phyloP scores from a whole-genome alignment of 2,888 invertebrate species.

The Drosophila melanosoma region DNA sequence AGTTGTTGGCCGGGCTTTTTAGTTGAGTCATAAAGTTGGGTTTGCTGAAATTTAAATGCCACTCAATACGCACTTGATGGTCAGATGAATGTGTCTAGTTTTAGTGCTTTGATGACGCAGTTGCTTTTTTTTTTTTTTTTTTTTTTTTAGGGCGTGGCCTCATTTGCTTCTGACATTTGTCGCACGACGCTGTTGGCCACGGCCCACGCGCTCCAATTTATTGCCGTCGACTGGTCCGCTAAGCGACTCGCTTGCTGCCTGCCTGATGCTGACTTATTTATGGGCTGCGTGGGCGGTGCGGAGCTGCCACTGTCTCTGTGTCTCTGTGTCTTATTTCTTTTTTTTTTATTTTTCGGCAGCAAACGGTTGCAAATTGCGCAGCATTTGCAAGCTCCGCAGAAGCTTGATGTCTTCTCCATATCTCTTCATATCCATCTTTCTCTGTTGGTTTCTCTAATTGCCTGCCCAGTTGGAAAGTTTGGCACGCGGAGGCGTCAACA shows the following conservation, averaged over 20 bases:
- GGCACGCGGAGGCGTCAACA: constrained; percentile 33
- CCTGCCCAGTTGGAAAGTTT: constrained; percentile 42
- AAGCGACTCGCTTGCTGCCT: constrained; percentile 36
- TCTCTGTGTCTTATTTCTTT: constrained; percentile 12
- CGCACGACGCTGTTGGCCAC: constrained; percentile 48
- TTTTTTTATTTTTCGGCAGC: constrained; percentile 67
- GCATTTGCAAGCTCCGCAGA: constrained; percentile 51
- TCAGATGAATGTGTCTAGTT: constrained; percentile 12
- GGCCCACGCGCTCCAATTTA: constrained; percentile 77
- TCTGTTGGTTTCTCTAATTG: constrained; percentile 19
- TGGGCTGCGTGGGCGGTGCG: constrained; percentile 69
- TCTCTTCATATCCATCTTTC: constrained; percentile 4
- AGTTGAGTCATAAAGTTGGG: constrained; percentile 57
- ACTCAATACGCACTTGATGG: constrained; percentile 58
- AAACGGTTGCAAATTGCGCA: constrained; percentile 78
- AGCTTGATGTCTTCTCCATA: constrained; percentile 15
- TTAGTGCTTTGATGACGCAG: constrained; percentile 45
- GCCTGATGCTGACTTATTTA: constrained; percentile 58
- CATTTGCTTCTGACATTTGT: constrained; percentile 72
- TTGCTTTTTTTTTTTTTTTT: constrained; percentile 1
- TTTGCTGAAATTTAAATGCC: constrained; percentile 33
- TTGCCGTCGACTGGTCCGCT: constrained; percentile 63
- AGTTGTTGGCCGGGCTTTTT: constrained; percentile 21
- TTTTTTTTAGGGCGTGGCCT: constrained; percentile 56
- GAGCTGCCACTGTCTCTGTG: constrained; percentile 5